Percentiles rank a stretch among this genome's conserved stretches.
Evolutionary conservation across 2,113 vertebrate genomes (phyloP).

Genomic region (Nibea coibor): DNA sequence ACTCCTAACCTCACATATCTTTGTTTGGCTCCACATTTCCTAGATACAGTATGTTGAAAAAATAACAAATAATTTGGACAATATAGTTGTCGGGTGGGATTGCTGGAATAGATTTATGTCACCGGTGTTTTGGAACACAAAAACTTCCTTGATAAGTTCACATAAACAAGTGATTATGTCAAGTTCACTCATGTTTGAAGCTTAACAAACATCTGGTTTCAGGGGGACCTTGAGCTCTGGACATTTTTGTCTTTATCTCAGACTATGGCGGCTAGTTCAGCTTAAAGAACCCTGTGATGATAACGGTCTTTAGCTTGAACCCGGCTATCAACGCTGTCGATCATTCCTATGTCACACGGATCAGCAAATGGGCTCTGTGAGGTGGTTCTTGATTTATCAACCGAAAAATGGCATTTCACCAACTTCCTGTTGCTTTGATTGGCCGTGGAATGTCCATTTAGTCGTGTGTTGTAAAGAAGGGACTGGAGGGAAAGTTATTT

Average conservation of each 20-base stretch:
- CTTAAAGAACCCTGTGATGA: constrained; percentile 61
- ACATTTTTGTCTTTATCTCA: constrained; percentile 65
- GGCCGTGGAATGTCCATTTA: constrained; percentile 39
- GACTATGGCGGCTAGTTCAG: constrained; percentile 13
- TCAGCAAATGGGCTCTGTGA: constrained; percentile 37
- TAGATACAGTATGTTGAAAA: constrained; percentile 32
- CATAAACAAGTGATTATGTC: constrained; percentile 31
- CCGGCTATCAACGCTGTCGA: constrained; percentile 43
- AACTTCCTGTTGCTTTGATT: constrained; percentile 43
- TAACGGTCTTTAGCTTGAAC: constrained; percentile 50
- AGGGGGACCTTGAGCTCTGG: constrained; percentile 51
- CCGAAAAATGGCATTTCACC: constrained; percentile 41
- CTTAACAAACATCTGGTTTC: constrained; percentile 64
- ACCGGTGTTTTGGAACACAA: constrained; percentile 24
- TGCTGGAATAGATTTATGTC: constrained; percentile 16
- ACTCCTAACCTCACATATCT: constrained; percentile 24
- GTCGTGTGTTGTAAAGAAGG: constrained; percentile 31
- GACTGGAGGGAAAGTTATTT: constrained; percentile 49
- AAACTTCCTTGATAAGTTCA: constrained; percentile 16
- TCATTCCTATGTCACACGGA: constrained; percentile 32
- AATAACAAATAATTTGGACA: background rate
- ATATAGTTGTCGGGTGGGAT: constrained; percentile 4
- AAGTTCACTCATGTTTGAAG: constrained; percentile 31
- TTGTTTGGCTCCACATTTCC: constrained; percentile 44
- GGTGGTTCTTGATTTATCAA: constrained; percentile 43